Evolutionary conservation across 2,888 invertebrate genomes (phyloP), one percentile per base, ranked within the genome.

Genomic region (Drosophila helvetica): DNA sequence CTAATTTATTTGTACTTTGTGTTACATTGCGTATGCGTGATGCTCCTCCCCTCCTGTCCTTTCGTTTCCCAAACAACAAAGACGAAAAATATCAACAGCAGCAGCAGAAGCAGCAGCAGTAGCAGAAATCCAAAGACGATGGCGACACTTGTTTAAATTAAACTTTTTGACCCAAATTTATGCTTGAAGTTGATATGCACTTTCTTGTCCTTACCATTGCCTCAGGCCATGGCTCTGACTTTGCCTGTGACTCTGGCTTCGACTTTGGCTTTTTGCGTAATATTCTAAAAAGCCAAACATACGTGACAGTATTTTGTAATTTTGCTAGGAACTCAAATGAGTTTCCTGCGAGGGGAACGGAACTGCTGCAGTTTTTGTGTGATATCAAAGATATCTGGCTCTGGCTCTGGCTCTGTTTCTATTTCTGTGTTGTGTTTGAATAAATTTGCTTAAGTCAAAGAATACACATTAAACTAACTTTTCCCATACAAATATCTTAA

Each of bases 1-100:
- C 88, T 89, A 89, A 88, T 88, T 88, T 88, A 86, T 89, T 84
- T 89, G 79, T 80, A 83, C 80, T 86, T 89, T 80, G 66, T 74
- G 66, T 71, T 67, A 74, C 75, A 79, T 63, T 84, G 86, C 89
- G 84, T 84, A 79, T 87, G 80, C 82, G 87, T 81, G 85, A 69
- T 87, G 60, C 57, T 62, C 68, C 71, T 59, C 58, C 54, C 38
- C 59, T 72, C 45, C 55, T 69, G 53, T 58, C 22, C 38, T 38
- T 15, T 15, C 38, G 15, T 15, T n/a, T 38, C 47, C 80, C 9
- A 45, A 82, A 60, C 51, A 55, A 63, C 61, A 38, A 61, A 69
- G 51, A 65, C 43, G 51, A 77, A 45, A 55, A 61, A 42, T 58
- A 63, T 59, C 70, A 86, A 52, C 79, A 80, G 76, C 56, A 65